Percentiles rank a stretch among this genome's conserved stretches.
These are phyloP conservation scores for Reticulitermes speratus DNA, from an alignment of 1,140 invertebrate genomes.

Conservation along the genomic window DNA sequence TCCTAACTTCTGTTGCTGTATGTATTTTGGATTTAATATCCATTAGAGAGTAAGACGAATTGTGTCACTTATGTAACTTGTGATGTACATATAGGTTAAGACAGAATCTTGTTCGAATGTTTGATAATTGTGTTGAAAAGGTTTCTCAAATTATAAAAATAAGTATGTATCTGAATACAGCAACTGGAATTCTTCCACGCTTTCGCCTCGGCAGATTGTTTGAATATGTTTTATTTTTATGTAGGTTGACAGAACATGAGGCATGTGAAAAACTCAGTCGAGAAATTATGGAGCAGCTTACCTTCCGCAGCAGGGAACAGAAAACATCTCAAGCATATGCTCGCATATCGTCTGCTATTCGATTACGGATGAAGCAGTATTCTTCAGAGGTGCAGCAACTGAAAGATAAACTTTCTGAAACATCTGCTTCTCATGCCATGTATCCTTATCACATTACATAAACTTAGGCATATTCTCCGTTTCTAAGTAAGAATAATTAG, in stretches of 20 bases:
- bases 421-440: constrained; percentile 50
- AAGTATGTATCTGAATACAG: too few species aligned
- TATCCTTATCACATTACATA: constrained; percentile 49
- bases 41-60: not conserved
- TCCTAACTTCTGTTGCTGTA: not conserved
- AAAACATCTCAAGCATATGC: constrained; percentile 55
- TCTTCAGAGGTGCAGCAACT: constrained; percentile 59
- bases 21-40: not conserved
- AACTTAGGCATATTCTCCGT: too few species aligned
- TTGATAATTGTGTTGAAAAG: not conserved
- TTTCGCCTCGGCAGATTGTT: too few species aligned
- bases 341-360: constrained; percentile 57
- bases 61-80: not conserved
- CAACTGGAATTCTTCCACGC: too few species aligned
- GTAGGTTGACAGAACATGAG: constrained; percentile 64
- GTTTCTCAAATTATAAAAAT: too few species aligned
- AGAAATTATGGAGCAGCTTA: constrained; percentile 62
- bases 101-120: not conserved
- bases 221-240: constrained; percentile 30
- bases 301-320: constrained; percentile 52
- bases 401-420: constrained; percentile 55
- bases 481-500: too few species aligned
- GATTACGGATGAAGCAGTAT: constrained; percentile 62
- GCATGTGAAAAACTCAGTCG: constrained; percentile 62
- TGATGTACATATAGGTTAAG: constrained; percentile 1